These are phyloP conservation scores for Phalacrocorax brasilianus DNA, from an alignment of 2,113 vertebrate species.

Conservation along the genomic window DNA sequence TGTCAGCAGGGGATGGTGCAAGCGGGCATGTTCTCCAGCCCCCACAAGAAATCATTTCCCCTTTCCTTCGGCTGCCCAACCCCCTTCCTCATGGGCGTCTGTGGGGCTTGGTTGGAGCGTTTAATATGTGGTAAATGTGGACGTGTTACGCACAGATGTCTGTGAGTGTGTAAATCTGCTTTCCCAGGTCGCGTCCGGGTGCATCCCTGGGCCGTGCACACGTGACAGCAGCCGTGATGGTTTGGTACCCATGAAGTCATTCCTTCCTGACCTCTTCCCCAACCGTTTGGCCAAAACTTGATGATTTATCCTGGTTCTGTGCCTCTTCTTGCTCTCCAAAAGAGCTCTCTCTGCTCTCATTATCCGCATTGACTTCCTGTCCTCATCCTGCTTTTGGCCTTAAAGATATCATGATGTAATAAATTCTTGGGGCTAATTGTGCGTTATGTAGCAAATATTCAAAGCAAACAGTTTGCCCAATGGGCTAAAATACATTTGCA, in stretches of 20 bases:
- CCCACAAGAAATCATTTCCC: neutral
- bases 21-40: neutral
- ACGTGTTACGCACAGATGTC: neutral
- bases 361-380: neutral
- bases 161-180: neutral
- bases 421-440: slow-evolving; percentile 28
- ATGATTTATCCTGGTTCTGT: neutral
- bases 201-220: accelerated
- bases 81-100: neutral
- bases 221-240: neutral
- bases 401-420: neutral
- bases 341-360: neutral
- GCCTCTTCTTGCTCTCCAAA: neutral
- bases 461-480: slow-evolving; percentile 16
- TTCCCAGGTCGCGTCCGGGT: accelerated
- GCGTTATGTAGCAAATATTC: neutral
- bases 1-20: neutral
- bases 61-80: neutral
- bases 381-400: slow-evolving; percentile 1
- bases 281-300: neutral
- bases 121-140: accelerated
- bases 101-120: neutral
- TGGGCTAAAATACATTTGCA: slow-evolving; percentile 44
- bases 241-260: neutral
- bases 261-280: neutral